phyloP scores from a whole-genome alignment of 1,140 invertebrate genomes.

The Drosophila ohnishii region DNA sequence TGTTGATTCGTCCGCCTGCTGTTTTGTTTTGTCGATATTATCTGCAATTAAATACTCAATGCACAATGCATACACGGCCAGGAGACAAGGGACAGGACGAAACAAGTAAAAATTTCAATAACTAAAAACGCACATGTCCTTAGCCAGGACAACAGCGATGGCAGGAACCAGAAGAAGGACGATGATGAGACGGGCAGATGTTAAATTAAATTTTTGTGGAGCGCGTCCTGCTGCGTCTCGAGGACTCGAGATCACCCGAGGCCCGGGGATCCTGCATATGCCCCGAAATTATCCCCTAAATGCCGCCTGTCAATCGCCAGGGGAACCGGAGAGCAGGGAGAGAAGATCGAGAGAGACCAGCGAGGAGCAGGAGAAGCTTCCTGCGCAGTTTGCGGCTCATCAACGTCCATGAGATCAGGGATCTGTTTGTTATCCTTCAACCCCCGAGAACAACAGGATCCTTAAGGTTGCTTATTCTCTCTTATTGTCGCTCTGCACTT shows the following conservation, averaged over 20 bases:
- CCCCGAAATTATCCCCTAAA: conserved; percentile 76
- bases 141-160: conserved; percentile 17
- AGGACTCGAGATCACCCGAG: conserved; percentile 15
- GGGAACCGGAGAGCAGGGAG: neutral
- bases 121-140: conserved; percentile 81
- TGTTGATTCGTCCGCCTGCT: conserved; percentile 68
- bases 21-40: conserved; percentile 76
- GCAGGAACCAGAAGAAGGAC: conserved; percentile 22
- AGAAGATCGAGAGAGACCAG: conserved; percentile 11
- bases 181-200: conserved; percentile 62
- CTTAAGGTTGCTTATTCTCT: conserved; percentile 42
- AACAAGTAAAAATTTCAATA: conserved; percentile 81
- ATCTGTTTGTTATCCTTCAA: conserved; percentile 42
- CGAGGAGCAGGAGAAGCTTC: conserved; percentile 50
- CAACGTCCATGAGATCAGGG: conserved; percentile 40
- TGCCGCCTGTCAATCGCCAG: conserved; percentile 65
- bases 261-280: conserved; percentile 53
- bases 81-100: conserved; percentile 49
- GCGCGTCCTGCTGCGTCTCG: conserved; percentile 57
- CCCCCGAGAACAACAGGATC: conserved; percentile 49
- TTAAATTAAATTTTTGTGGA: conserved; percentile 70
- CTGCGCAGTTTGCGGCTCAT: conserved; percentile 78
- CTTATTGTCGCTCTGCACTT: neutral
- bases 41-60: conserved; percentile 81
- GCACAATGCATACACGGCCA: conserved; percentile 52